phyloP scores from a whole-genome alignment of 2,113 vertebrate genomes.

The Anolis sagrei region DNA sequence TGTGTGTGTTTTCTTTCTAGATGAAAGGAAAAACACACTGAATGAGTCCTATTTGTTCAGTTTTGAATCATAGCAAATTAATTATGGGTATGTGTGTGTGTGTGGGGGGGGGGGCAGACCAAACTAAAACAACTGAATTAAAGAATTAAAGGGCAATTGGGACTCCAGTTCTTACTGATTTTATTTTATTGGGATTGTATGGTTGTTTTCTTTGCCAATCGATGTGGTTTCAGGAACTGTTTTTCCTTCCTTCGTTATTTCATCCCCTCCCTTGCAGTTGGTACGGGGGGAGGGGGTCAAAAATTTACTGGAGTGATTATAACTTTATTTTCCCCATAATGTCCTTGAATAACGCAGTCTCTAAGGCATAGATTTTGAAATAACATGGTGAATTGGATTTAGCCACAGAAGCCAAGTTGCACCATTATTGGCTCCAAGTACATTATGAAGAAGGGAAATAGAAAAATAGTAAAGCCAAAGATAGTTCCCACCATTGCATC shows the following conservation, averaged over 20 bases:
- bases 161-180: background rate
- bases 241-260: background rate
- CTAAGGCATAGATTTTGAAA: too few species aligned
- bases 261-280: background rate
- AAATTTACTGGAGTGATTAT: too few species aligned
- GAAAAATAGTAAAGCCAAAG: background rate
- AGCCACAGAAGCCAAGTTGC: background rate
- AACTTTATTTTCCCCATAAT: background rate
- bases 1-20: too few species aligned
- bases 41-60: too few species aligned
- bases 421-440: background rate
- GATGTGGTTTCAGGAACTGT: background rate
- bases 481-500: background rate
- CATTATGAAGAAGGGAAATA: background rate
- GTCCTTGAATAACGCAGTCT: too few species aligned
- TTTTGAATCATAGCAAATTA: too few species aligned
- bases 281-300: too few species aligned
- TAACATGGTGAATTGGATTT: background rate
- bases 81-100: too few species aligned
- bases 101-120: too few species aligned
- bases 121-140: too few species aligned
- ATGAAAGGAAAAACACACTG: too few species aligned
- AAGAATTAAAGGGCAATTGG: too few species aligned
- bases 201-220: background rate
- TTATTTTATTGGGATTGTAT: background rate